Conservation (phyloP, 2,797 vertebrate species). For the Centroberyx gerrardi region DNA sequence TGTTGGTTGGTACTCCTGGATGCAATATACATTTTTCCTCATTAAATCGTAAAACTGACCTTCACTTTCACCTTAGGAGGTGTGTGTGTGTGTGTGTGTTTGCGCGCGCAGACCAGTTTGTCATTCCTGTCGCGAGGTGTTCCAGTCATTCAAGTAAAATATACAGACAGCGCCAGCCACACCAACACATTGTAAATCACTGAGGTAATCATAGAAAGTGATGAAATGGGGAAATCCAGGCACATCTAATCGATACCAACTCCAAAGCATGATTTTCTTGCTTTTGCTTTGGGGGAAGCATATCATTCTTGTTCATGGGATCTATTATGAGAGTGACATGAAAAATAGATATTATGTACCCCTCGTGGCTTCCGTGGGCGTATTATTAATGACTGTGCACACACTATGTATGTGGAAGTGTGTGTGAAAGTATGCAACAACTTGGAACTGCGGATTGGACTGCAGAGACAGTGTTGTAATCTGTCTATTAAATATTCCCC, state of each 20-base stretch:
- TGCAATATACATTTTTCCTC: neutral
- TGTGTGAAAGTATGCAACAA: constrained; percentile 14
- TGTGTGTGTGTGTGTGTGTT: neutral
- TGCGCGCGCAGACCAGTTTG: neutral
- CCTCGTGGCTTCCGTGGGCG: constrained; percentile 24
- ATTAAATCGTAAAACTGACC: constrained; percentile 4
- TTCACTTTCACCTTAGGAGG: neutral
- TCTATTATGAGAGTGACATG: constrained; percentile 57
- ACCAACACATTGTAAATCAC: constrained; percentile 59
- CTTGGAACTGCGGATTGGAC: neutral
- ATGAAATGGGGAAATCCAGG: constrained; percentile 55
- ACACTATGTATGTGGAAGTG: constrained; percentile 12
- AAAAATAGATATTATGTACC: constrained; percentile 63
- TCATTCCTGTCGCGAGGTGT: constrained; percentile 34
- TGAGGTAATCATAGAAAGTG: constrained; percentile 65
- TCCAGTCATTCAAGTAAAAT: constrained; percentile 56
- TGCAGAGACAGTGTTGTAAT: constrained; percentile 7
- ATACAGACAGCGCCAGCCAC: constrained; percentile 22
- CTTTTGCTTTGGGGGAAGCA: constrained; percentile 48
- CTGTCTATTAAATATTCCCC: neutral
- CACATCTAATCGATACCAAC: constrained; percentile 60
- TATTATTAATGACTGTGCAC: constrained; percentile 46
- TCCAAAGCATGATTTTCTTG: constrained; percentile 49
- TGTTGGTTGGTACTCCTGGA: neutral
- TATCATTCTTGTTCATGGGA: constrained; percentile 50